Evolutionary conservation across 2,797 vertebrate genomes (phyloP).

Genomic region (Phrynocephalus vlangalii): DNA sequence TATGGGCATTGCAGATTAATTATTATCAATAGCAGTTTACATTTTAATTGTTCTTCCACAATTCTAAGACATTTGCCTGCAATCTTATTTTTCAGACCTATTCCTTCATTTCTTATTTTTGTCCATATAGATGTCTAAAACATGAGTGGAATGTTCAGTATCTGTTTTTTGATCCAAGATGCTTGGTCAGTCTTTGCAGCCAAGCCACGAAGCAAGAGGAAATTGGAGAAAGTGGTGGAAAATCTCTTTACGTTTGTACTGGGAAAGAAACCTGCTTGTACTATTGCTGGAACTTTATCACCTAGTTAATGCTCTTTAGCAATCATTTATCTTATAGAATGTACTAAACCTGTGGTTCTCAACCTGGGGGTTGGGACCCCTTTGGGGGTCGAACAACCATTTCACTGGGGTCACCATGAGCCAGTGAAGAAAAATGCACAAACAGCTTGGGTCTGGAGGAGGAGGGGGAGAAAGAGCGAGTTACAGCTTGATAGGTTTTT

Average conservation of each 20-base stretch:
- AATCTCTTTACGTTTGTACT: conserved; percentile 10
- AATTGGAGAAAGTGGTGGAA: not conserved
- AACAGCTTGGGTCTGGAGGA: no score
- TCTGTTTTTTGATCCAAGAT: not conserved
- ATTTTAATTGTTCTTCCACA: not conserved
- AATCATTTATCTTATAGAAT: not conserved
- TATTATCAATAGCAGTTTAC: not conserved
- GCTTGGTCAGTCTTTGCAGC: not conserved
- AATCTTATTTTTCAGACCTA: not conserved
- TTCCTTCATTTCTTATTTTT: not conserved
- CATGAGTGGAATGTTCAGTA: not conserved
- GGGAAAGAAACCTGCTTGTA: not conserved
- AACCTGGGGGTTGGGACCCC: no score
- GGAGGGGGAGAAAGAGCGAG: no score
- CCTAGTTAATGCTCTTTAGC: not conserved
- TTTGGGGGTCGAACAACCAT: no score
- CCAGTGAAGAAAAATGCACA: no score
- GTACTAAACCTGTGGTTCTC: not conserved
- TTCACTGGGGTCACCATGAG: no score
- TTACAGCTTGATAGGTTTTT: no score
- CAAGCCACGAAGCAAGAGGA: not conserved
- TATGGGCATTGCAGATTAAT: not conserved
- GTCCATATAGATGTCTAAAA: not conserved
- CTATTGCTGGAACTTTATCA: not conserved
- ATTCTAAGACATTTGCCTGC: not conserved